Conservation (phyloP, 2,113 vertebrate species). For the Sylvilagus bachmani region DNA sequence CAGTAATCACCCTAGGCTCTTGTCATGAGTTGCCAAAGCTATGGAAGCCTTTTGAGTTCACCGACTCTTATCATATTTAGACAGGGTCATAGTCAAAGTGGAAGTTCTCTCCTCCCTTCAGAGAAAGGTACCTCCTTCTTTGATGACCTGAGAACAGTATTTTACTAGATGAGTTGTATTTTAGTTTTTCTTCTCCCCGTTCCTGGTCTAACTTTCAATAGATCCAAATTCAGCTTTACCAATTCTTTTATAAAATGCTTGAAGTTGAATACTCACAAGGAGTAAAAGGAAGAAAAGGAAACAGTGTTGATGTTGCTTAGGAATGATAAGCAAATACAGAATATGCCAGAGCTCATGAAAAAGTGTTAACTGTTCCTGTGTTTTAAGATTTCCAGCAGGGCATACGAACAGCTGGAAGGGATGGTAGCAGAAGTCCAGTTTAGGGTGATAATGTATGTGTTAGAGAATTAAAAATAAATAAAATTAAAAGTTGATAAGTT, state of each 20-base stretch:
- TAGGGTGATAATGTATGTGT: background rate
- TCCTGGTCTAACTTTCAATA: background rate
- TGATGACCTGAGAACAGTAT: background rate
- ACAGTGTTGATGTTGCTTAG: background rate
- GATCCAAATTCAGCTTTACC: constrained; percentile 23
- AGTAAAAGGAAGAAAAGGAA: constrained; percentile 1
- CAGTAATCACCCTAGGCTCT: no score
- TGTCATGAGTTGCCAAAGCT: no score
- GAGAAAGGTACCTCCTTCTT: no score
- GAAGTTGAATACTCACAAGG: background rate
- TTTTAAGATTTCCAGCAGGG: background rate
- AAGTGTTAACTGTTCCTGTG: background rate
- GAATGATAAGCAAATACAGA: background rate
- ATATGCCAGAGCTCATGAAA: background rate
- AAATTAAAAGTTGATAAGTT: constrained; percentile 1
- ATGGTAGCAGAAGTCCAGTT: background rate
- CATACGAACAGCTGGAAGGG: background rate
- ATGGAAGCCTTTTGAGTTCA: no score
- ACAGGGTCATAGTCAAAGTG: no score
- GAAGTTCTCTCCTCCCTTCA: no score
- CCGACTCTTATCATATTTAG: no score
- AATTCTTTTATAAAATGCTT: constrained; percentile 17
- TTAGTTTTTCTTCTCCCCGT: constrained; percentile 8
- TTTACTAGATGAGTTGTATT: constrained; percentile 21
- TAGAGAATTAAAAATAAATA: constrained; percentile 7